These are phyloP conservation scores for Oryzias woworae DNA, from an alignment of 2,113 vertebrate species.

Conservation along the genomic window DNA sequence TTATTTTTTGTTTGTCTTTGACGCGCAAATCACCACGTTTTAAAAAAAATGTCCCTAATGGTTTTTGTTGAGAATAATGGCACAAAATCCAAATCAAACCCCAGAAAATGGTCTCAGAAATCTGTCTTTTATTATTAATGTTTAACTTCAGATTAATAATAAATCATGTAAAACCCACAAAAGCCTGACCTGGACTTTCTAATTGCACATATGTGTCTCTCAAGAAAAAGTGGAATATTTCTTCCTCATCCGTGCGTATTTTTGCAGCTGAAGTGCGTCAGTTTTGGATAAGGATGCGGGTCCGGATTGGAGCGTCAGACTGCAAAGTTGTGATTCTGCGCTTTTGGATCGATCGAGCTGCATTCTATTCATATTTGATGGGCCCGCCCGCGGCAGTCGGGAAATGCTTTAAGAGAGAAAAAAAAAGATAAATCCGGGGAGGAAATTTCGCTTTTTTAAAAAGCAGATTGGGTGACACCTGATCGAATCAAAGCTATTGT, in stretches of 20 bases:
- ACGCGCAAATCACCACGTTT: constrained; percentile 23
- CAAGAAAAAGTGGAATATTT: constrained; percentile 25
- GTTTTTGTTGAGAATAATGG: neutral
- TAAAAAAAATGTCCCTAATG: neutral
- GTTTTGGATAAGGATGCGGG: constrained; percentile 20
- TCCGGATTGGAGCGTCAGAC: constrained; percentile 56
- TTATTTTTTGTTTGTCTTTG: neutral
- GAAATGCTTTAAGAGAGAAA: constrained; percentile 52
- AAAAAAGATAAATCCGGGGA: constrained; percentile 25
- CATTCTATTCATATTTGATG: constrained; percentile 80
- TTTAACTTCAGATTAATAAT: constrained; percentile 62
- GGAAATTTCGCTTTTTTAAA: constrained; percentile 61
- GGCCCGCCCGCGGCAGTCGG: constrained; percentile 59
- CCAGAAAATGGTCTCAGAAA: constrained; percentile 29
- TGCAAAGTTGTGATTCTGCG: constrained; percentile 73
- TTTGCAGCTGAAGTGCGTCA: constrained; percentile 14
- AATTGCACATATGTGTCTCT: constrained; percentile 58
- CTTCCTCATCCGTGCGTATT: constrained; percentile 7
- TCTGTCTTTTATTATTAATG: constrained; percentile 62
- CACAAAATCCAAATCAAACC: constrained; percentile 30
- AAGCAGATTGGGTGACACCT: neutral
- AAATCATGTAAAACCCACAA: constrained; percentile 47
- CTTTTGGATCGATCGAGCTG: constrained; percentile 64
- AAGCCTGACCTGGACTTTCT: constrained; percentile 50
- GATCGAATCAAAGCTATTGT: no score